These are phyloP conservation scores for Acrocyrtus sp. DNA, from an alignment of 2,888 invertebrate genomes.

Conservation along the genomic window DNA sequence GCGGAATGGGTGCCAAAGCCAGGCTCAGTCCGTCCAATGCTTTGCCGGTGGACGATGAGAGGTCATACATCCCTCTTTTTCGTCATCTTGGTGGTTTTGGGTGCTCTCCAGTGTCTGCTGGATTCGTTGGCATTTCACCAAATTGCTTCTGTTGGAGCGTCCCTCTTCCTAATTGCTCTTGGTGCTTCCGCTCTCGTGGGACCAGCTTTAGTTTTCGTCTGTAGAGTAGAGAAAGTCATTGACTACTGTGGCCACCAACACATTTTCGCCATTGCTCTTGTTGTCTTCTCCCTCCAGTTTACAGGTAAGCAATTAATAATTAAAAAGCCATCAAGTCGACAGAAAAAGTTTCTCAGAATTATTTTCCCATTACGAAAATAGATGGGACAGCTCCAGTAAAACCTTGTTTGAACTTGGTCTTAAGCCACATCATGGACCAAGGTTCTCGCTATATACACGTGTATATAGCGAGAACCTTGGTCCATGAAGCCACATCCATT, in stretches of 20 bases:
- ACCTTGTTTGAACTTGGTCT: background rate
- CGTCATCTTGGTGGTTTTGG: slow-evolving; percentile 54
- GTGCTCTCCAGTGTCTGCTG: slow-evolving; percentile 56
- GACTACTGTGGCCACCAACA: slow-evolving; percentile 62
- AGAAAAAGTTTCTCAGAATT: too few species aligned
- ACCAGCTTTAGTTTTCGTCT: slow-evolving; percentile 60
- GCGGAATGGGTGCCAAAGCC: slow-evolving; percentile 58
- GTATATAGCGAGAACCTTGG: too few species aligned
- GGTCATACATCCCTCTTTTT: slow-evolving; percentile 58
- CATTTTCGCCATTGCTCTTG: slow-evolving; percentile 59
- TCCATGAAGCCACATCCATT: too few species aligned
- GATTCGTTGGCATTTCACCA: slow-evolving; percentile 59
- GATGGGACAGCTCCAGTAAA: background rate
- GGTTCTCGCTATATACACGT: too few species aligned
- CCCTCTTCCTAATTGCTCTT: slow-evolving; percentile 54
- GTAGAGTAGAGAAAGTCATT: slow-evolving; percentile 62
- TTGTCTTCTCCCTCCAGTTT: slow-evolving; percentile 61
- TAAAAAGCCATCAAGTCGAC: slow-evolving; percentile 15
- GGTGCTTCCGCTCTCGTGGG: slow-evolving; percentile 58
- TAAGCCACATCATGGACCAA: too few species aligned
- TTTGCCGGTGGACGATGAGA: slow-evolving; percentile 56
- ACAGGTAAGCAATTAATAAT: slow-evolving; percentile 51
- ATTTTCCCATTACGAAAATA: too few species aligned
- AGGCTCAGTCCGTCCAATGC: slow-evolving; percentile 59
- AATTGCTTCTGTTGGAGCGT: slow-evolving; percentile 55